These are phyloP conservation scores for Acrocephalus kingi DNA, from an alignment of 2,113 vertebrate genomes.

Conservation along the genomic window DNA sequence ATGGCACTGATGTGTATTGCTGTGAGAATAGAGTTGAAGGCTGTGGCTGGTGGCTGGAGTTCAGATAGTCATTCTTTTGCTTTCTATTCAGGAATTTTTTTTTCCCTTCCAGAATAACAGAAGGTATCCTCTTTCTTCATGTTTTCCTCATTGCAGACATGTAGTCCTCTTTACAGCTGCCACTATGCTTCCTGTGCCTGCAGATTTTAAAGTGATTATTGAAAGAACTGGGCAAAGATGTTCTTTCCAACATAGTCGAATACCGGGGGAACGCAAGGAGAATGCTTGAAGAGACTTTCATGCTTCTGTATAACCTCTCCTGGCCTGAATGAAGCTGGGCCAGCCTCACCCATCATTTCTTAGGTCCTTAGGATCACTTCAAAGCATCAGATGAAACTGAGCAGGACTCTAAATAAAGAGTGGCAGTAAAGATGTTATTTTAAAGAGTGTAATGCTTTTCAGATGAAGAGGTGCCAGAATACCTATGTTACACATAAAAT, in stretches of 20 bases:
- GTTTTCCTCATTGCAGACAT: not conserved
- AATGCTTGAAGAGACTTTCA: not conserved
- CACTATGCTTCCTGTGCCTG: not conserved
- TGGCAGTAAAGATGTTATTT: not conserved
- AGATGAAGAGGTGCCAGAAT: not conserved
- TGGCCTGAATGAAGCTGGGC: not conserved
- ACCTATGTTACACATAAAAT: not conserved
- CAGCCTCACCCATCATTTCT: not conserved
- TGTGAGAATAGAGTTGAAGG: not conserved
- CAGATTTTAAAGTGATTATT: not conserved
- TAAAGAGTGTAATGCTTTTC: not conserved
- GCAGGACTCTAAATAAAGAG: not conserved
- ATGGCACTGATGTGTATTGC: not conserved
- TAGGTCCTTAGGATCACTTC: not conserved
- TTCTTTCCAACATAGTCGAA: not conserved
- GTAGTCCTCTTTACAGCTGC: not conserved
- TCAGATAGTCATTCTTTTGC: not conserved
- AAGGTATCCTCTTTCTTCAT: not conserved
- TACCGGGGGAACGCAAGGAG: not conserved
- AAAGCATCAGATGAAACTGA: not conserved
- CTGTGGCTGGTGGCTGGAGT: not conserved
- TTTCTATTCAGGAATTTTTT: not conserved
- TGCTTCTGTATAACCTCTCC: not conserved
- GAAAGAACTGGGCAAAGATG: not conserved
- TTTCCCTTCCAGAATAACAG: not conserved